Conservation (phyloP, 2,888 invertebrate species). For the Rhingia campestris region DNA sequence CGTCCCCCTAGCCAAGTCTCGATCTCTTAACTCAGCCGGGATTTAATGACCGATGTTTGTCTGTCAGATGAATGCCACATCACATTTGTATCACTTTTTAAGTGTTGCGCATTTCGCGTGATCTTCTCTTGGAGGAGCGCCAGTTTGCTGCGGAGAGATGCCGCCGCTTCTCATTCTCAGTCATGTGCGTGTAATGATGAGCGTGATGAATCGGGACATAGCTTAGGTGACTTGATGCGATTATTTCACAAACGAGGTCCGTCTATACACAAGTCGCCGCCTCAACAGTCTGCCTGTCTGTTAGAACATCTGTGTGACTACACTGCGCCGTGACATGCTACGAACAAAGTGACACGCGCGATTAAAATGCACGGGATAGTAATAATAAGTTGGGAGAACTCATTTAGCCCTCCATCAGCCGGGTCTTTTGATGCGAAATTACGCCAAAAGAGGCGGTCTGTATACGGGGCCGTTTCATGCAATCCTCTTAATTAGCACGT, state of each 20-base stretch:
- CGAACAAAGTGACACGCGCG: slow-evolving; percentile 55
- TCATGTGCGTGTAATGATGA: slow-evolving; percentile 58
- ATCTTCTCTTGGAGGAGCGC: slow-evolving; percentile 67
- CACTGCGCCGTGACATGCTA: slow-evolving; percentile 2
- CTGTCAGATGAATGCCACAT: slow-evolving; percentile 69
- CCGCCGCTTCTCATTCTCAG: neutral
- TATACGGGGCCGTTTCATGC: slow-evolving; percentile 33
- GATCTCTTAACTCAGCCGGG: slow-evolving; percentile 15
- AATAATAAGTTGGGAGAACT: slow-evolving; percentile 36
- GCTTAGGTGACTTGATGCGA: slow-evolving; percentile 54
- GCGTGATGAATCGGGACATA: slow-evolving; percentile 69
- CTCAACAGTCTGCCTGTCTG: neutral
- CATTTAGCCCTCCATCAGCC: neutral
- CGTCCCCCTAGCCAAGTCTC: neutral
- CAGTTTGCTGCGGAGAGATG: slow-evolving; percentile 22
- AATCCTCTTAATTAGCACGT: slow-evolving; percentile 69
- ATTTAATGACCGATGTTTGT: slow-evolving; percentile 60
- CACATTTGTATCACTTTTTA: slow-evolving; percentile 64
- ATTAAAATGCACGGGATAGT: slow-evolving; percentile 53
- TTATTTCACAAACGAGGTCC: slow-evolving; percentile 54
- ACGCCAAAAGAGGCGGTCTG: slow-evolving; percentile 44
- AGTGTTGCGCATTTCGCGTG: slow-evolving; percentile 47
- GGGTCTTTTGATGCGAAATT: slow-evolving; percentile 53
- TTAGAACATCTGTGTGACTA: slow-evolving; percentile 17
- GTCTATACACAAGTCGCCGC: neutral